Base-by-base conservation (phyloP, 2,797 vertebrate species). In the Enteromius treurensis region DNA sequence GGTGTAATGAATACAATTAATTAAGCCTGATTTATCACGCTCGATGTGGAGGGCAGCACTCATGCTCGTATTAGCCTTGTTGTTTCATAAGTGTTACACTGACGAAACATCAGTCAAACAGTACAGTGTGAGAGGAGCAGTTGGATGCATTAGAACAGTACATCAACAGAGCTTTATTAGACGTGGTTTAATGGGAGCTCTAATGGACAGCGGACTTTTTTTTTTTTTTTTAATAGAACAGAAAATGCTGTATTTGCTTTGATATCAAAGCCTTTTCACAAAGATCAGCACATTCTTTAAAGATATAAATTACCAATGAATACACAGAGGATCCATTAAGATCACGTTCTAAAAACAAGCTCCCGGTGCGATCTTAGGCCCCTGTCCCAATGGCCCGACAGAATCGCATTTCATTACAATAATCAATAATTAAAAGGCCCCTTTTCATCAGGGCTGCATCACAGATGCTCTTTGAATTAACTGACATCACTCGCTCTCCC, bases 401-500 rank as follows among this genome's bases (percentile, higher is more conserved):
- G 91, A 90, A 84, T 91, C 87, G 6, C 76, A 90, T 94, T 93
- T 93, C 92, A 94, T 94, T 92, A 90, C 64, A 86, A 91, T 85
- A 87, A 94, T 95, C 92, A 95, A 95, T 95, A 91, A 94, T 95
- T 95, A 85, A 95, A 92, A 90, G 19, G 21, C 74, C 89, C 86
- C 78, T 91, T 91, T 93, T 92, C 91, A 92, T 92, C 92, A 91
- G 85, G 26, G 82, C 87, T 91, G 87, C 89, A 87, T 89, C 91
- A 91, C 93, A 94, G 90, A 93, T 93, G 92, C 91, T 90, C 91
- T 88, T 88, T 1, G 26, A 67, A 87, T 86, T 90, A 85, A 86
- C 71, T 90, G 87, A 37, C 84, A 80, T 79, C 60, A 40, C 84
- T 85, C 77, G 76, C 73, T 73, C 77, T 79, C 68, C 75, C 74